Evolutionary conservation across 2,888 invertebrate species (phyloP), one percentile per base, ranked within the genome.

Genomic region (Microchrysa polita): DNA sequence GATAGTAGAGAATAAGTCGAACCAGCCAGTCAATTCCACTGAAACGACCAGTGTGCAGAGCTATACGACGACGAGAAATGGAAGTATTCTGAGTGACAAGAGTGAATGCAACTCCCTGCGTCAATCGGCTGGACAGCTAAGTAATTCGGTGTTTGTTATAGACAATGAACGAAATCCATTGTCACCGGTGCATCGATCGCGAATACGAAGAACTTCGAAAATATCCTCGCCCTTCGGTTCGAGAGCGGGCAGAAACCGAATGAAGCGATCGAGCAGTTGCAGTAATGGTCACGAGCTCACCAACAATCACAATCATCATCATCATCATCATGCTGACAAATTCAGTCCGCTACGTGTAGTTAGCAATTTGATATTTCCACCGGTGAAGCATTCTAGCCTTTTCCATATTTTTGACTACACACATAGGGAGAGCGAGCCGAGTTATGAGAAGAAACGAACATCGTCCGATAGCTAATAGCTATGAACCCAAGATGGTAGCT

Each of bases 271-370:
- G 0, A 77, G 77, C 44, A 78, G 78, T 18, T 78, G 78, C 53
- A 76, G 74, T 2, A 77, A 76, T 5, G 77, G 77, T 7, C 73
- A 74, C 18, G 78, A 78, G 40, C 74, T 76, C n/a, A 77, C 77
- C 71, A 71, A 73, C 55, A 77, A 74, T 48, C 27, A 34, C 27
- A 34, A 34, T 34, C 74, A 74, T 55, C 77, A 74, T 48, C 27
- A 34, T 7, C 2, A 34, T 34, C 74, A 74, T 55, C 77, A 74
- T 72, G 73, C 82, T 1, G 82, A 83, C 44, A 83, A 82, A 77
- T 81, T 86, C 48, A 86, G 85, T 77, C 86, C 86, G 1, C 78
- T 87, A 9, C 84, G 83, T 77, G 82, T 83, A n/a, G 83, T 86
- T 76, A 85, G 85, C 73, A 85, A 82, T 75, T 83, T 86, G 60